Evolutionary conservation across 2,113 vertebrate species (phyloP).

Genomic region (Callionymus lyra): DNA sequence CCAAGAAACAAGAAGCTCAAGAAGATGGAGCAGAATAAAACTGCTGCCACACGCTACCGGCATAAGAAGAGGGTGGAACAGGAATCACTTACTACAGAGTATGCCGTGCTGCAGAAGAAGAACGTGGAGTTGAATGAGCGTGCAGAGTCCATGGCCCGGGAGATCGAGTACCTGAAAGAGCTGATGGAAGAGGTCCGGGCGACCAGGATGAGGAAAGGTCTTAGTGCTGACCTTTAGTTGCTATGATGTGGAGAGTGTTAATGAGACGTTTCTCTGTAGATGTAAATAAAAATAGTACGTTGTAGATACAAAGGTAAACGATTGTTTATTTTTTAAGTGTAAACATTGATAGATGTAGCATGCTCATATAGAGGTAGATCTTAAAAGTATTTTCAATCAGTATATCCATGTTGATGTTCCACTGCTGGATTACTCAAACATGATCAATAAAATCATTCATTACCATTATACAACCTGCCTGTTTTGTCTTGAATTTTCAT

Average conservation of each 20-base stretch:
- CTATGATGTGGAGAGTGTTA: background rate
- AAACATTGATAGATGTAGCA: no score
- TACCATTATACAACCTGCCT: no score
- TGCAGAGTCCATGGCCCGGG: conserved; percentile 79
- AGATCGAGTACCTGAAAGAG: conserved; percentile 90
- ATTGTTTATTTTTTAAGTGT: no score
- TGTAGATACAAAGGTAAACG: no score
- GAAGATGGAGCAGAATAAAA: conserved; percentile 97
- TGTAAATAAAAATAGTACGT: no score
- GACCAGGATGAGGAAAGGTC: conserved; percentile 65
- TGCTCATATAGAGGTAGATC: no score
- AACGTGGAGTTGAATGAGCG: conserved; percentile 79
- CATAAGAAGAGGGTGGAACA: conserved; percentile 85
- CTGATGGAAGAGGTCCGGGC: conserved; percentile 82
- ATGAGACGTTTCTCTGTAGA: no score
- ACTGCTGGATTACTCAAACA: no score
- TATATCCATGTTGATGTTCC: no score
- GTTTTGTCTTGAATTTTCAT: no score
- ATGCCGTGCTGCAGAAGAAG: conserved; percentile 71
- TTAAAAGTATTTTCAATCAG: no score
- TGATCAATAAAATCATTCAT: no score
- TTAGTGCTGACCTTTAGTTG: conserved; percentile 30
- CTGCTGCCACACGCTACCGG: conserved; percentile 81
- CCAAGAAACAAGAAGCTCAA: conserved; percentile 76
- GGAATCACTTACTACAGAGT: conserved; percentile 65